Percentiles rank a stretch among this genome's conserved stretches.
Evolutionary conservation across 2,888 invertebrate species (phyloP).

Genomic region (Sesamia inferens): DNA sequence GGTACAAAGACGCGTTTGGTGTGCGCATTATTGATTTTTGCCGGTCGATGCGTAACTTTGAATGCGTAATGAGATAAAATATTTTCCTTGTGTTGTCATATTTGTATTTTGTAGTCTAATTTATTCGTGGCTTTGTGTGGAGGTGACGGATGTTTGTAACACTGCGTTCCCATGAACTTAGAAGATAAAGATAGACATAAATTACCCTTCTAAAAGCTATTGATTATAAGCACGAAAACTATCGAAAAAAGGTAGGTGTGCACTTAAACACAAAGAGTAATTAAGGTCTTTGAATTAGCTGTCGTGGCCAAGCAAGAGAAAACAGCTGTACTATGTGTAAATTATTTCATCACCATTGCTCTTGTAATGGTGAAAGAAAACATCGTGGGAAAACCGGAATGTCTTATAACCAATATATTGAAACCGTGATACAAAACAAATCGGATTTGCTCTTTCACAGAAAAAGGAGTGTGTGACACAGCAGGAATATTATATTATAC

Average conservation of each 20-base stretch:
- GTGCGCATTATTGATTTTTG: constrained; percentile 70
- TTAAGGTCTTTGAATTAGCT: neutral
- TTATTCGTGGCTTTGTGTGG: constrained; percentile 72
- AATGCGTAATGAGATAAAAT: constrained; percentile 88
- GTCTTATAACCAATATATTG: neutral
- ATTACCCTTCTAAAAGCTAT: constrained; percentile 24
- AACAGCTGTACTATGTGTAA: neutral
- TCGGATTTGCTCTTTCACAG: neutral
- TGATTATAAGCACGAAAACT: neutral
- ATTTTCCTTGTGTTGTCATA: constrained; percentile 87
- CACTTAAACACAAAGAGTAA: neutral
- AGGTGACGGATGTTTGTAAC: constrained; percentile 72
- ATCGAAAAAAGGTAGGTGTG: neutral
- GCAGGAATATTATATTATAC: neutral
- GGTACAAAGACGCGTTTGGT: constrained; percentile 75
- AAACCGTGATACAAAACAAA: neutral
- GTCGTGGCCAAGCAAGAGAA: neutral
- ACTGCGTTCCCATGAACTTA: constrained; percentile 61
- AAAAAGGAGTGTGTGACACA: too few relatives aligned
- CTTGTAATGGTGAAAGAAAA: neutral
- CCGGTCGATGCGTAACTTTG: constrained; percentile 74
- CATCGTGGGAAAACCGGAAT: neutral
- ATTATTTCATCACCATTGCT: neutral
- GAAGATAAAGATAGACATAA: constrained; percentile 29
- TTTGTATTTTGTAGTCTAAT: constrained; percentile 81